These are phyloP conservation scores for Dioctria linearis DNA, from an alignment of 2,888 invertebrate genomes.

Conservation along the genomic window DNA sequence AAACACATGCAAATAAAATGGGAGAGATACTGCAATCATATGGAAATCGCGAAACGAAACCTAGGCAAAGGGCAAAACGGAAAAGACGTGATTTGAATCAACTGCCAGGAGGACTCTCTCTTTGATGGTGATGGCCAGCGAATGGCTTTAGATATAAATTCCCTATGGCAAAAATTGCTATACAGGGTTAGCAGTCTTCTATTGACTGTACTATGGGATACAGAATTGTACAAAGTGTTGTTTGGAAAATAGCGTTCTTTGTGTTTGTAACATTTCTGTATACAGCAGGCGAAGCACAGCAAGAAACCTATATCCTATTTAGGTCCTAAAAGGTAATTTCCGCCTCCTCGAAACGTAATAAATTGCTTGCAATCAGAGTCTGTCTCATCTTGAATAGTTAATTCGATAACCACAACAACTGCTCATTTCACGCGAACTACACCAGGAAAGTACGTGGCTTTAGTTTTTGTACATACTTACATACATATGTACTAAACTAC, in stretches of 20 bases:
- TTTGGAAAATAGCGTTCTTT: too few relatives aligned
- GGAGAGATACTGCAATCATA: conserved; percentile 48
- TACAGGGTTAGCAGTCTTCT: too few relatives aligned
- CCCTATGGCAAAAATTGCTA: too few relatives aligned
- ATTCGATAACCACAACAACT: conserved; percentile 34
- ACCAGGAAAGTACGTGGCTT: not conserved
- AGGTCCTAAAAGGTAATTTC: conserved; percentile 17
- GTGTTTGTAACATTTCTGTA: not conserved
- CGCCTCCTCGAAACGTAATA: conserved; percentile 25
- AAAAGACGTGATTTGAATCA: conserved; percentile 54
- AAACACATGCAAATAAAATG: conserved; percentile 33
- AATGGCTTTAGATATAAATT: not conserved
- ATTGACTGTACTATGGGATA: too few relatives aligned
- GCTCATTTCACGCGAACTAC: conserved; percentile 35
- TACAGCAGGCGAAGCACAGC: not conserved
- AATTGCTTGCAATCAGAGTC: conserved; percentile 38
- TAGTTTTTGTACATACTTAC: not conserved
- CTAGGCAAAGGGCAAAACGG: conserved; percentile 13
- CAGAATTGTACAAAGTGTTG: not conserved
- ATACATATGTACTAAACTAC: too few relatives aligned
- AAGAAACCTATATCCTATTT: not conserved
- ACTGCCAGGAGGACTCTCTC: conserved; percentile 19
- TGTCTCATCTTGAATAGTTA: conserved; percentile 35
- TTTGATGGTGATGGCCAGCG: conserved; percentile 19
- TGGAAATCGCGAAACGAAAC: conserved; percentile 40